Base-by-base conservation (phyloP, 2,888 invertebrate genomes). In the Cacoxenus indagator region DNA sequence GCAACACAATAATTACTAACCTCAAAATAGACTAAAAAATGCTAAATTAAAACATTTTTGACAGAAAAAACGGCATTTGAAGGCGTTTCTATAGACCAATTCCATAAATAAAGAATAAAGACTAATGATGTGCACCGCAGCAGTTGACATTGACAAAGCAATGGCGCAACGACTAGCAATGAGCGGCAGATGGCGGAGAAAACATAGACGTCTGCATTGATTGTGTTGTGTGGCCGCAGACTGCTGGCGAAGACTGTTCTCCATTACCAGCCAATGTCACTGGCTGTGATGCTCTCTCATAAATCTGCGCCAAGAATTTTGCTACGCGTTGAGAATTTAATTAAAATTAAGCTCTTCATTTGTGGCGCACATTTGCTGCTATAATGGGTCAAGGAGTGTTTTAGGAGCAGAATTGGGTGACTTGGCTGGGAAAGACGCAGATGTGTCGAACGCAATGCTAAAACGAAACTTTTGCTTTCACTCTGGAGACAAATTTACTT, bases 331-430 rank as follows among this genome's bases (percentile, higher is more conserved):
- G 70, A 71, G 78, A 78, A 80, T 80, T 78, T 80, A 80, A 78
- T 78, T 78, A 78, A 80, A 80, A 78, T 77, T 75, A 78, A 80
- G 77, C 78, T 77, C 77, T 76, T 75, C 75, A 72, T 73, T 78
- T 76, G 70, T 59, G 37, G 61, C 48, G 31, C 57, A 59, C 57
- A 31, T 67, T 67, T 55, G 37, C 11, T 14, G n/a, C 37, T 24
- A 27, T 6, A 55, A 55, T 55, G 22, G 51, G 51, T 51, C 51
- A 51, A 51, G 22, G 51, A 3, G 17, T n/a, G n/a, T n/a, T n/a
- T n/a, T n/a, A n/a, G n/a, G 17, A 46, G 46, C 46, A 19, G 51
- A 51, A 24, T 51, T 4, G 24, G 24, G 11, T 48, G 17, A 51
- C 4, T 24, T 19, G 11, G 46, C n/a, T 17, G 46, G 1, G 6